phyloP scores from a whole-genome alignment of 2,113 vertebrate genomes.

The Tinamus guttatus region DNA sequence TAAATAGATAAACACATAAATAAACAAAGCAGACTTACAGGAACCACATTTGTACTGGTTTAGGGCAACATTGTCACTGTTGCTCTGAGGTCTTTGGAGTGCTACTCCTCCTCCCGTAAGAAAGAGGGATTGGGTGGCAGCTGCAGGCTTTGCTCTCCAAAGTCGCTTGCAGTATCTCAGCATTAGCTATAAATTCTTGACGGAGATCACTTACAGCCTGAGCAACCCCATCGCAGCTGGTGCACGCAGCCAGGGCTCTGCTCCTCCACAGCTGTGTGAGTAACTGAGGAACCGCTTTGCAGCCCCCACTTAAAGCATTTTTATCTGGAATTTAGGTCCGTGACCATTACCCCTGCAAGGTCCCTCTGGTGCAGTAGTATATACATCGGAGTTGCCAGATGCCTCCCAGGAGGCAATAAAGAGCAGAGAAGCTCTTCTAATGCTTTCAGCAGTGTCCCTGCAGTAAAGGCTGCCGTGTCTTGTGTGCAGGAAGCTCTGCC shows the following conservation, averaged over 20 bases:
- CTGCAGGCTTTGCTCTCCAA: neutral
- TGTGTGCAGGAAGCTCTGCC: accelerated
- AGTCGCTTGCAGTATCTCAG: neutral
- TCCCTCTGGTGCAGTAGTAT: neutral
- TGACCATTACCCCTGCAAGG: accelerated
- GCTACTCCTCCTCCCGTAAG: accelerated
- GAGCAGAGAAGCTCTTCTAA: neutral
- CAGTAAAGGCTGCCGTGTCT: accelerated
- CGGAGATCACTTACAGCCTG: neutral
- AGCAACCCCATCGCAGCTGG: neutral
- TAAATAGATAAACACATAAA: no score
- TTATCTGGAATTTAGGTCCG: neutral
- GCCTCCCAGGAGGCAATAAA: accelerated
- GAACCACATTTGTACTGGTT: neutral
- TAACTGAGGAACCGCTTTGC: accelerated
- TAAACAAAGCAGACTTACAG: neutral
- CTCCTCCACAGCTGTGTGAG: neutral
- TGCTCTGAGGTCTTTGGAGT: neutral
- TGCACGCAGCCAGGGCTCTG: neutral
- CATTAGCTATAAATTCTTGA: neutral
- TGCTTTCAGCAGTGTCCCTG: neutral
- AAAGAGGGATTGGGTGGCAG: neutral
- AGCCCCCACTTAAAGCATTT: neutral
- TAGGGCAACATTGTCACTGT: neutral
- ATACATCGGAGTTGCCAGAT: accelerated